Base-by-base conservation (phyloP, 2,797 vertebrate species). In the Anguilla marmorata region DNA sequence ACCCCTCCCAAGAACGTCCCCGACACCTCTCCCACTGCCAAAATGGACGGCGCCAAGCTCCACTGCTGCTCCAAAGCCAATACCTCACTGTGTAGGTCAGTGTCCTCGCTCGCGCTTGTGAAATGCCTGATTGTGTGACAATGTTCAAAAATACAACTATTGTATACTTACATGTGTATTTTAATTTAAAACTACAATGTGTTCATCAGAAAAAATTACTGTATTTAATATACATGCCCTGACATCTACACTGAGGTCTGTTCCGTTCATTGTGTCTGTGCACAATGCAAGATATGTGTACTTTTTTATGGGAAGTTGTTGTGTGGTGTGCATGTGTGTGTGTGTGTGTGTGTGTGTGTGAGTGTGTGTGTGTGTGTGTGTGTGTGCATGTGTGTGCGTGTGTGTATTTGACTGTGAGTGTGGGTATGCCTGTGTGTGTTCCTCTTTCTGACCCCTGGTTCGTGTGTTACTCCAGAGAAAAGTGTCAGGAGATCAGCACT, bases 11-110 rank as follows among this genome's bases (percentile, higher is more conserved):
- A 96, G 0, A 96, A 96, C 9, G 94, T 97, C 87, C 97, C 97
- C 27, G 97, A 98, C 87, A 95, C 96, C 37, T 97, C 97, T 11
- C 97, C 97, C 85, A 97, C 98, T 0, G 96, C 96, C 19, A 98
- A 98, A 93, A 97, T 99, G 0, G 99, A 99, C 96, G 97, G 97
- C 41, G 99, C 99, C 89, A 99, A 99, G 93, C 95, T 99, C 91
- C 98, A 99, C 93, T 99, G 99, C 94, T 99, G 99, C 94, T 96
- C 97, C 88, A 99, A 99, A 94, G 99, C 98, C 84, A 99, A 99
- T 94, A 98, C 98, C 52, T 98, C 98, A 63, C 94, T 94, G 0
- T 99, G 98, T 96, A 97, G 98, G 98, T 99, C 87, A 93, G 96
- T 88, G 83, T 69, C 58, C 45, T 27, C 33, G 11, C 52, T 54